A percentile compares a stretch with the other conserved stretches of the same genome.
These are phyloP conservation scores for Neuroscelio doddi DNA, from an alignment of 2,888 invertebrate genomes.

Conservation along the genomic window DNA sequence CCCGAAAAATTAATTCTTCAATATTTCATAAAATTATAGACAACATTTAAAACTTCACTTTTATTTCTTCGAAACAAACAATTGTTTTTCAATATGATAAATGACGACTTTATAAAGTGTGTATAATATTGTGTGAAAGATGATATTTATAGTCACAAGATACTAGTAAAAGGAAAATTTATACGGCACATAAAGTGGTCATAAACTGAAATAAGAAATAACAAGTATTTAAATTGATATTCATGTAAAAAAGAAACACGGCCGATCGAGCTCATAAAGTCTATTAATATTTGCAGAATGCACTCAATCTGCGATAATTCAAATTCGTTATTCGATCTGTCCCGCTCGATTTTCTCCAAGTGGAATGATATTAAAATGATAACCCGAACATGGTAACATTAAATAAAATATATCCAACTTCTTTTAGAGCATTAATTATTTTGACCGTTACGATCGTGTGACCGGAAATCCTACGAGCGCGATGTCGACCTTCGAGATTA, in stretches of 20 bases:
- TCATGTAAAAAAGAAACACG: too few species aligned
- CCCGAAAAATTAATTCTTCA: too few species aligned
- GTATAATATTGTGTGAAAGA: slow-evolving; percentile 22
- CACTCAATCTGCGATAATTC: slow-evolving; percentile 42
- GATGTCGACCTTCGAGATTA: slow-evolving; percentile 48
- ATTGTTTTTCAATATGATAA: slow-evolving; percentile 30
- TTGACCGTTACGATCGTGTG: slow-evolving; percentile 56
- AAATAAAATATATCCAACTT: slow-evolving; percentile 29
- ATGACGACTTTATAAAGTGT: slow-evolving; percentile 25
- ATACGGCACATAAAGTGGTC: slow-evolving; percentile 16
- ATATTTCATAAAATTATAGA: background rate
- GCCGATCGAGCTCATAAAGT: too few species aligned
- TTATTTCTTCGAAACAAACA: background rate
- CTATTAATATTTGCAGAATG: background rate
- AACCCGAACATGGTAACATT: slow-evolving; percentile 22
- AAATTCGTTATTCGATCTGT: slow-evolving; percentile 40
- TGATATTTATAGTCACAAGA: slow-evolving; percentile 37
- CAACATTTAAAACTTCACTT: background rate
- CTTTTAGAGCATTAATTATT: slow-evolving; percentile 54
- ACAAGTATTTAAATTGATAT: slow-evolving; percentile 1
- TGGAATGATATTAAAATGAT: slow-evolving; percentile 53
- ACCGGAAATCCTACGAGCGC: slow-evolving; percentile 54
- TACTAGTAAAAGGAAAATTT: slow-evolving; percentile 36
- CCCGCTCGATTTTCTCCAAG: slow-evolving; percentile 44
- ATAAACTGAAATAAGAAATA: background rate